phyloP scores from a whole-genome alignment of 2,888 invertebrate species.

The Morinoia aosen region DNA sequence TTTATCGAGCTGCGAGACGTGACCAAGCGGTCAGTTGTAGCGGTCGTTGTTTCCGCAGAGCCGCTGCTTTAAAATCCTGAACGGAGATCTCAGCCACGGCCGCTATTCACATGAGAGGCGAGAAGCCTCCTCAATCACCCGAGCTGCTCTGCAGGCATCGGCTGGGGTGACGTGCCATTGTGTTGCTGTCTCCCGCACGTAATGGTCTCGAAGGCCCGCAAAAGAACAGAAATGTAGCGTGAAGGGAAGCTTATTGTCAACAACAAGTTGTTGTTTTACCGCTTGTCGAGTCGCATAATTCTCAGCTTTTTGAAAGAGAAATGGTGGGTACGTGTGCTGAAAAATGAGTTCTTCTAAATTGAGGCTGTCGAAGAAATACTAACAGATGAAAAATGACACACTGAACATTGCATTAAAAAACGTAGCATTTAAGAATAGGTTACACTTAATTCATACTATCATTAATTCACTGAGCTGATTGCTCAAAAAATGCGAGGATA shows the following conservation, averaged over 20 bases:
- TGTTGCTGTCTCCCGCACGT: not conserved
- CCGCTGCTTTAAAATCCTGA: not conserved
- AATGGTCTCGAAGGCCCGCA: not conserved
- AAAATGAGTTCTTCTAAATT: too few species aligned
- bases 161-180: not conserved
- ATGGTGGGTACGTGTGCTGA: too few species aligned
- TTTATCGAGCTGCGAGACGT: not conserved
- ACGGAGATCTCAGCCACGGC: not conserved
- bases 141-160: not conserved
- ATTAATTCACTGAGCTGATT: too few species aligned
- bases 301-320: not conserved
- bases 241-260: not conserved
- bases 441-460: too few species aligned
- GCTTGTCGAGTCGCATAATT: not conserved
- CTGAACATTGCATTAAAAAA: too few species aligned
- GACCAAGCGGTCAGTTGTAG: constrained; percentile 2
- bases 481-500: too few species aligned
- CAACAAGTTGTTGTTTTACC: not conserved
- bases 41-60: not conserved
- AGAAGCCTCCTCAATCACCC: not conserved
- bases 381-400: too few species aligned
- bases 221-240: not conserved
- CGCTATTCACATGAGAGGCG: not conserved
- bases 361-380: too few species aligned
- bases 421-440: too few species aligned